Percentiles rank a stretch among this genome's conserved stretches.
phyloP scores from a whole-genome alignment of 2,113 vertebrate species.

The Gorsachius goisagi region DNA sequence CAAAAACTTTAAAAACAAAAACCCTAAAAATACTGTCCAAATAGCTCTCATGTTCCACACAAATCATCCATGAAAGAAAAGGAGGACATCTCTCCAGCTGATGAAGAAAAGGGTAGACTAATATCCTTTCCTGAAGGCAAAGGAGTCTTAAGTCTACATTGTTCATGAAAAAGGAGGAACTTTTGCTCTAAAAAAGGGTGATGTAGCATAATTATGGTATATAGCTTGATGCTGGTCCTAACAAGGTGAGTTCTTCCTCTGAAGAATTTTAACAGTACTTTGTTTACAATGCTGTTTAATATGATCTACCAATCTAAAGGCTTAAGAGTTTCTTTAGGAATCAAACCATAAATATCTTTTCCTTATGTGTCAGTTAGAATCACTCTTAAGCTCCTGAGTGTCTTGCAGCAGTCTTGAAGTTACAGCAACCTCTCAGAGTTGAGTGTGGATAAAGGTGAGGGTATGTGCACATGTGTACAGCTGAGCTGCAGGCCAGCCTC shows the following conservation, averaged over 20 bases:
- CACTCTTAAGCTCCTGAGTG: background rate
- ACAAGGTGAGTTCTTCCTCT: background rate
- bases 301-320: background rate
- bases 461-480: fast-evolving
- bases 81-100: background rate
- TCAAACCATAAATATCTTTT: background rate
- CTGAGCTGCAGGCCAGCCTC: background rate
- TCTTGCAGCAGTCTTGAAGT: background rate
- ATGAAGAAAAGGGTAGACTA: background rate
- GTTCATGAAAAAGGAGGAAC: background rate
- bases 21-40: background rate
- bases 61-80: background rate
- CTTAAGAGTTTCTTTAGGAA: background rate
- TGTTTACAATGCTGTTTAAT: background rate
- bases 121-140: background rate
- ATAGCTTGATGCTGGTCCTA: background rate
- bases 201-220: background rate
- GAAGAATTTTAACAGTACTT: background rate
- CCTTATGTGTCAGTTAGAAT: background rate
- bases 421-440: background rate
- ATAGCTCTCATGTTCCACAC: background rate
- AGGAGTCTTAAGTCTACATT: background rate
- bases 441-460: background rate
- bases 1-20: background rate
- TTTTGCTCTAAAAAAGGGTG: background rate